These are phyloP conservation scores for Gulo gulo DNA, from an alignment of 2,113 vertebrate species.

Conservation along the genomic window DNA sequence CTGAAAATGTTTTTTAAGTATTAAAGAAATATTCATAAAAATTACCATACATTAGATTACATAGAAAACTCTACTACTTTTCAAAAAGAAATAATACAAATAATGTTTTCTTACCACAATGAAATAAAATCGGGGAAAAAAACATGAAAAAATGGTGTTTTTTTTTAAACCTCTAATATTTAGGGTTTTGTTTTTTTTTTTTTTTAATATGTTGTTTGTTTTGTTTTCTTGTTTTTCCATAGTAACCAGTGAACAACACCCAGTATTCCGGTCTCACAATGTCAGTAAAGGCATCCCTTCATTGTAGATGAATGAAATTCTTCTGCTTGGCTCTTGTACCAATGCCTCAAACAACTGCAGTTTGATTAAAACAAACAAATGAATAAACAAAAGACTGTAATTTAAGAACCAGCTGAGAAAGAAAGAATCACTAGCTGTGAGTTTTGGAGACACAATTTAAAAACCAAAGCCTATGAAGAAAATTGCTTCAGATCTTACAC, in stretches of 20 bases:
- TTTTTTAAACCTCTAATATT: neutral
- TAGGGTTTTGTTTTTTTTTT: neutral
- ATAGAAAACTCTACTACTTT: neutral
- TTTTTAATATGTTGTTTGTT: neutral
- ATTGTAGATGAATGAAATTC: neutral
- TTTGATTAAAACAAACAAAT: neutral
- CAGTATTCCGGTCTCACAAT: neutral
- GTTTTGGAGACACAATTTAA: neutral
- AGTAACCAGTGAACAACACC: neutral
- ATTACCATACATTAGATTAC: neutral
- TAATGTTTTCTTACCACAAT: neutral
- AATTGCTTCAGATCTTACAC: neutral
- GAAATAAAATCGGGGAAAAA: neutral
- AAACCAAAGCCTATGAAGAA: neutral
- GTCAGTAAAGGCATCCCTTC: neutral
- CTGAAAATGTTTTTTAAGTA: neutral
- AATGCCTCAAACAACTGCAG: neutral
- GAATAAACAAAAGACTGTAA: neutral
- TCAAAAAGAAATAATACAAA: neutral
- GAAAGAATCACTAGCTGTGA: neutral
- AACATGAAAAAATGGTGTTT: rapidly evolving
- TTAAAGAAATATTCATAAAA: neutral
- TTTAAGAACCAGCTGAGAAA: neutral
- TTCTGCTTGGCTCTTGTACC: neutral
- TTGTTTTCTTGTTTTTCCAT: neutral